phyloP scores from a whole-genome alignment of 2,888 invertebrate genomes.

The Clanis bilineata region DNA sequence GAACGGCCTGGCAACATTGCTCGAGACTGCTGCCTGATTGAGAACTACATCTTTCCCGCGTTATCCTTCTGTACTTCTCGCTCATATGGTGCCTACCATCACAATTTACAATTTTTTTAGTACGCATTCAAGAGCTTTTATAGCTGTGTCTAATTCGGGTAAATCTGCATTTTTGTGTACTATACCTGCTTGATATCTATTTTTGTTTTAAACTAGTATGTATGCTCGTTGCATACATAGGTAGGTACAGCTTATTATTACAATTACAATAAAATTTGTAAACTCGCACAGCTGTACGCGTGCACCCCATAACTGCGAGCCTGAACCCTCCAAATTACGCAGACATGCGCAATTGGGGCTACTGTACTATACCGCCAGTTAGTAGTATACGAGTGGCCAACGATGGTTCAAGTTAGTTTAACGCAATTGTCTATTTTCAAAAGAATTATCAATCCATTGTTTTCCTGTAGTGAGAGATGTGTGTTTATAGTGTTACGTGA shows the following conservation, averaged over 20 bases:
- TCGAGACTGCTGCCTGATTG: conserved; percentile 77
- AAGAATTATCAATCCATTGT: conserved; percentile 31
- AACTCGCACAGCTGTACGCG: conserved; percentile 65
- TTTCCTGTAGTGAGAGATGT: conserved; percentile 50
- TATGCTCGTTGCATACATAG: no score
- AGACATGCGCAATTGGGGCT: conserved; percentile 75
- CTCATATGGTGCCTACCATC: conserved; percentile 33
- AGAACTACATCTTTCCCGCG: conserved; percentile 77
- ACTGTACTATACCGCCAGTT: conserved; percentile 52
- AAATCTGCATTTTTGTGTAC: background rate
- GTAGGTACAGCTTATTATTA: background rate
- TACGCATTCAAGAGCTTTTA: background rate
- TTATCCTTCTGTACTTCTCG: conserved; percentile 52
- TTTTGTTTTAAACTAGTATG: no score
- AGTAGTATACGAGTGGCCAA: conserved; percentile 57
- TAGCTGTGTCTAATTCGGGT: background rate
- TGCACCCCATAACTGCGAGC: conserved; percentile 64
- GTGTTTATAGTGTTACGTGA: conserved; percentile 59
- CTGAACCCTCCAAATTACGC: conserved; percentile 69
- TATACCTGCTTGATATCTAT: no score
- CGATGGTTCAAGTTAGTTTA: conserved; percentile 60
- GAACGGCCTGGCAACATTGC: conserved; percentile 77
- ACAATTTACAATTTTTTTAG: no score
- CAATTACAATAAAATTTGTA: conserved; percentile 27
- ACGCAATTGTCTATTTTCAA: conserved; percentile 47